Percentiles rank a stretch among this genome's conserved stretches.
Evolutionary conservation across 2,797 vertebrate genomes (phyloP).

Genomic region (Peromyscus eremicus): DNA sequence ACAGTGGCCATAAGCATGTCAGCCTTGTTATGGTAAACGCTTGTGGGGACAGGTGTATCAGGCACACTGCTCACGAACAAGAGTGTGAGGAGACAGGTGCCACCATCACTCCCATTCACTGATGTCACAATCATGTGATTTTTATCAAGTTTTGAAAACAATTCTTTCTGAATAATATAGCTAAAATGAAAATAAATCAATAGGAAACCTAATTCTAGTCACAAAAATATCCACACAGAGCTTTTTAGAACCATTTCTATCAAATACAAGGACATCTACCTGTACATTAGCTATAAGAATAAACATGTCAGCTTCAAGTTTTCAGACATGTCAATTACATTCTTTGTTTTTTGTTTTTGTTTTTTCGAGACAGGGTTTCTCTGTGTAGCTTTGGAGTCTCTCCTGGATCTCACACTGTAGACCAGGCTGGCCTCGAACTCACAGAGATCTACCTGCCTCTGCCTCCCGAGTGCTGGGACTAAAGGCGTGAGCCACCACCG

Average conservation of each 20-base stretch:
- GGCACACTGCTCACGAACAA: not conserved
- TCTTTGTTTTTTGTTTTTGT: not conserved
- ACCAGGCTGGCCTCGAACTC: too few relatives aligned
- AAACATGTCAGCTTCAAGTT: not conserved
- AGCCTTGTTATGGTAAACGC: not conserved
- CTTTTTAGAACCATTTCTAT: conserved; percentile 1
- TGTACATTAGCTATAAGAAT: not conserved
- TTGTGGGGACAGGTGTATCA: not conserved
- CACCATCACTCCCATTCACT: not conserved
- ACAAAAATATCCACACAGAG: not conserved
- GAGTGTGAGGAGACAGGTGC: not conserved
- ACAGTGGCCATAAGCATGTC: not conserved
- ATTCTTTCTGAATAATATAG: conserved; percentile 29
- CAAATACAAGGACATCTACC: not conserved
- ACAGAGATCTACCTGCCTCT: too few relatives aligned
- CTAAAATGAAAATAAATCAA: conserved; percentile 55
- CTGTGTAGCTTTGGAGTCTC: too few relatives aligned
- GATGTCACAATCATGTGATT: not conserved
- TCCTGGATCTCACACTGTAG: too few relatives aligned
- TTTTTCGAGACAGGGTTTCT: too few relatives aligned
- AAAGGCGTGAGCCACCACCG: too few relatives aligned
- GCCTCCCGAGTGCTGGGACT: too few relatives aligned
- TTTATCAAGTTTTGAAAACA: conserved; percentile 57
- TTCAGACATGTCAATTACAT: not conserved
- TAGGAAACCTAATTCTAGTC: not conserved